Conservation (phyloP, 2,888 invertebrate species). For the Tubulanus polymorphus region DNA sequence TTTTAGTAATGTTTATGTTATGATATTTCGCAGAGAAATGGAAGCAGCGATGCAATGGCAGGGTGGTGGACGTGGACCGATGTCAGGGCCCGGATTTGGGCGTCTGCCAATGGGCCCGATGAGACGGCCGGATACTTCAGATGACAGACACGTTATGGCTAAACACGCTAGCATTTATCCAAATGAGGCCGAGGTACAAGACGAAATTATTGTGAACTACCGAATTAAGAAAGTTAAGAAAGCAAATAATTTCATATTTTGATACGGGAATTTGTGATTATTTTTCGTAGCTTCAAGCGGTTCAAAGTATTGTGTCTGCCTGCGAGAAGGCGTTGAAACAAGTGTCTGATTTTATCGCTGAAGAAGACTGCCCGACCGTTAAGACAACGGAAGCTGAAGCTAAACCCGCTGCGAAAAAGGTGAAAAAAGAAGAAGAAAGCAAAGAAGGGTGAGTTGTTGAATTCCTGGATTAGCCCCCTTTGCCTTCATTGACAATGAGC, state of each 20-base stretch:
- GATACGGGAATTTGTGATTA: not conserved
- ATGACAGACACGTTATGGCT: constrained; percentile 91
- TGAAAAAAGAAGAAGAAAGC: constrained; percentile 11
- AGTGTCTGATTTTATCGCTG: constrained; percentile 70
- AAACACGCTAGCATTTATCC: constrained; percentile 94
- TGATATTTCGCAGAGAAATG: constrained; percentile 1
- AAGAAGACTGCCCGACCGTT: constrained; percentile 33
- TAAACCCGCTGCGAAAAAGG: constrained; percentile 11
- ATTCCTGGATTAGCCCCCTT: too few species aligned
- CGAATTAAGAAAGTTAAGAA: not conserved
- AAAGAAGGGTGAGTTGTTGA: constrained; percentile 42
- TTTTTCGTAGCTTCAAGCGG: constrained; percentile 56
- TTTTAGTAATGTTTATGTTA: too few species aligned
- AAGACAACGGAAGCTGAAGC: constrained; percentile 21
- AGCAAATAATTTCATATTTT: not conserved
- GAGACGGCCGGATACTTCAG: constrained; percentile 84
- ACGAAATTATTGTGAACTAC: not conserved
- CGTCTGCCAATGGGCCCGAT: constrained; percentile 20
- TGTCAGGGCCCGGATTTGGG: not conserved
- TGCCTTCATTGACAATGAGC: too few species aligned
- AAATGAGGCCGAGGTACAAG: constrained; percentile 68
- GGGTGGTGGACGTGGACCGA: constrained; percentile 5
- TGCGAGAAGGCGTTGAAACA: constrained; percentile 91
- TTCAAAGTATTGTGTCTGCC: constrained; percentile 87
- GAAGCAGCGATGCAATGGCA: constrained; percentile 5